Conservation (phyloP, 2,888 invertebrate species). For the Hoplodrina blanda region DNA sequence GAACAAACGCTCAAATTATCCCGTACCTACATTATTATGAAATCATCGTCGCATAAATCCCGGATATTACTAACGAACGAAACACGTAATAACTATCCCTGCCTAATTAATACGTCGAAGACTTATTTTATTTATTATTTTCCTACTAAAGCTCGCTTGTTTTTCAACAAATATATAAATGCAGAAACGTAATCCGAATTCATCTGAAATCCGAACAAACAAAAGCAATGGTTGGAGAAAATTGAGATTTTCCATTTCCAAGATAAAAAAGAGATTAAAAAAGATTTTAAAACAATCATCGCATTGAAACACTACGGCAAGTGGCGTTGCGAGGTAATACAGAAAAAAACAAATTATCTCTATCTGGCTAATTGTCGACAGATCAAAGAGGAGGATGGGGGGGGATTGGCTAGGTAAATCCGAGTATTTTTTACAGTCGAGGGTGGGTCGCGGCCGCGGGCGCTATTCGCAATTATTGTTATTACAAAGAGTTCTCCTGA, state of each 20-base stretch:
- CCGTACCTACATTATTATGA: slow-evolving; percentile 17
- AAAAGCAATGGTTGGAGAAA: slow-evolving; percentile 66
- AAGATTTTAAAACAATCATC: slow-evolving; percentile 82
- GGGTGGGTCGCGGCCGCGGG: slow-evolving; percentile 78
- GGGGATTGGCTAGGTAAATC: slow-evolving; percentile 81
- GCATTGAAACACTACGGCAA: slow-evolving; percentile 82
- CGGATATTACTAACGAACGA: slow-evolving; percentile 66
- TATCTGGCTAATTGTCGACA: slow-evolving; percentile 87
- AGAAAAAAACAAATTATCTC: slow-evolving; percentile 87
- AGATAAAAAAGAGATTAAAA: slow-evolving; percentile 64
- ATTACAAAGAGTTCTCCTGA: slow-evolving; percentile 89
- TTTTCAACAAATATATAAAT: slow-evolving; percentile 60
- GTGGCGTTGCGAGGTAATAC: slow-evolving; percentile 74
- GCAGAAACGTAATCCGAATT: slow-evolving; percentile 66
- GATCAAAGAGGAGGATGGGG: slow-evolving; percentile 81
- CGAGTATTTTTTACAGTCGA: slow-evolving; percentile 75
- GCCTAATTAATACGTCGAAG: slow-evolving; percentile 55
- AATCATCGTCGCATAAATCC: slow-evolving; percentile 67
- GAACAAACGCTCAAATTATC: slow-evolving; percentile 16
- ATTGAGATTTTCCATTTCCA: slow-evolving; percentile 75
- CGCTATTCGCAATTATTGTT: slow-evolving; percentile 89
- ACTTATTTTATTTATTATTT: slow-evolving; percentile 15
- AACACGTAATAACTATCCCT: slow-evolving; percentile 50
- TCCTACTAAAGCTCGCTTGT: slow-evolving; percentile 28
- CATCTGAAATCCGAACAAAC: slow-evolving; percentile 65